Evolutionary conservation across 2,113 vertebrate species (phyloP).

Genomic region (Aplodontia rufa): DNA sequence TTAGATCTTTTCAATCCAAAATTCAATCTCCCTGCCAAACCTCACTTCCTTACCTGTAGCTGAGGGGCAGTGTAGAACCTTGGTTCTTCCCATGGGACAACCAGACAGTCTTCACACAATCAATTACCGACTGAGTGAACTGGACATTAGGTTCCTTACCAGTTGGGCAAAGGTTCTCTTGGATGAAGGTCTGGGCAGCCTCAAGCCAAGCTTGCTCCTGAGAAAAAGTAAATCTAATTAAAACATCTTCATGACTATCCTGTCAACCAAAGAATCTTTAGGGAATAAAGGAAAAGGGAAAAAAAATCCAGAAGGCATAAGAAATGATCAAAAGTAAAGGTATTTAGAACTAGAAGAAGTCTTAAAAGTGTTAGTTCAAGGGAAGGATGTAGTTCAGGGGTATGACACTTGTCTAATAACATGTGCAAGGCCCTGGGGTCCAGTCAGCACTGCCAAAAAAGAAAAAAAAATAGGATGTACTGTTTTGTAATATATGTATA

Average conservation of each 20-base stretch:
- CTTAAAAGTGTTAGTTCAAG: not conserved
- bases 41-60: constrained; percentile 70
- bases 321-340: constrained; percentile 13
- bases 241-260: not conserved
- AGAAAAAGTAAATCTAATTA: constrained; percentile 46
- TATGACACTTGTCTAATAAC: not conserved
- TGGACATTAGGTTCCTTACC: not conserved
- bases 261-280: not conserved
- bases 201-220: constrained; percentile 76
- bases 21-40: not conserved
- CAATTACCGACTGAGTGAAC: constrained; percentile 55
- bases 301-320: not conserved
- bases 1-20: not conserved
- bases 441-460: not conserved
- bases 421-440: not conserved
- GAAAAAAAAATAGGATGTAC: not conserved
- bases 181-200: constrained; percentile 65
- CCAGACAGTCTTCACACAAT: constrained; percentile 72
- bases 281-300: not conserved
- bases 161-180: constrained; percentile 50
- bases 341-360: constrained; percentile 8
- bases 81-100: constrained; percentile 51
- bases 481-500: not conserved
- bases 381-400: no score
- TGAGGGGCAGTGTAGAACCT: constrained; percentile 63